Percentiles rank a stretch among this genome's conserved stretches.
These are phyloP conservation scores for Fundulus diaphanus DNA, from an alignment of 2,797 vertebrate genomes.

Conservation along the genomic window DNA sequence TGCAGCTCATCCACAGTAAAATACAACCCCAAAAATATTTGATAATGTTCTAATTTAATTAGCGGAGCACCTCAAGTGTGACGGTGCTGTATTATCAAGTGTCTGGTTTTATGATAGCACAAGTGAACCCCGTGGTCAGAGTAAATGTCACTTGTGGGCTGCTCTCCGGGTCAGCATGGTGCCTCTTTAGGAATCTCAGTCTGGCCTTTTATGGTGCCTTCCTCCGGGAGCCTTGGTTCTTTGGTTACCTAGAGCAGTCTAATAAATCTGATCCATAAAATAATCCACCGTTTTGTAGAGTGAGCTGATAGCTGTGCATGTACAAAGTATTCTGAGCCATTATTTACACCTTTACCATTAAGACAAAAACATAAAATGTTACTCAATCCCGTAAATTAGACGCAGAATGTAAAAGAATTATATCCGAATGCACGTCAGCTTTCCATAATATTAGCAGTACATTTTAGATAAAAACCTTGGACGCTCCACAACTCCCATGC, in stretches of 20 bases:
- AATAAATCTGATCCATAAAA: background rate
- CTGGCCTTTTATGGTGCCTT: constrained; percentile 74
- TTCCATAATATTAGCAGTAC: no score
- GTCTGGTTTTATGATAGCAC: constrained; percentile 50
- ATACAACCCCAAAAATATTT: background rate
- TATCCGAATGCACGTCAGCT: no score
- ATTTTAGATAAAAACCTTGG: constrained; percentile 7
- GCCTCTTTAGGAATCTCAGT: constrained; percentile 57
- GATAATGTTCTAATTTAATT: constrained; percentile 16
- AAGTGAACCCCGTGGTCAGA: constrained; percentile 44
- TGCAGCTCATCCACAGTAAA: background rate
- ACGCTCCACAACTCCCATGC: background rate
- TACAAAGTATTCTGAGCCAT: background rate
- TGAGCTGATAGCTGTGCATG: background rate
- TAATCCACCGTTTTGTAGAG: background rate
- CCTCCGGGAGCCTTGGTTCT: constrained; percentile 16
- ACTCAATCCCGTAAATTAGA: background rate
- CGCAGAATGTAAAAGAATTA: background rate
- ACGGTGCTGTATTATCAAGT: constrained; percentile 44
- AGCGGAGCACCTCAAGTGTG: constrained; percentile 2
- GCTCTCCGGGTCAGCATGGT: constrained; percentile 71
- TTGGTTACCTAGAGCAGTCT: constrained; percentile 28
- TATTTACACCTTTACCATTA: background rate
- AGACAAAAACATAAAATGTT: background rate
- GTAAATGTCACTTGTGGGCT: constrained; percentile 76